A percentile compares a stretch with the other conserved stretches of the same genome.
These are phyloP conservation scores for Anser cygnoides DNA, from an alignment of 2,113 vertebrate genomes.

Conservation along the genomic window DNA sequence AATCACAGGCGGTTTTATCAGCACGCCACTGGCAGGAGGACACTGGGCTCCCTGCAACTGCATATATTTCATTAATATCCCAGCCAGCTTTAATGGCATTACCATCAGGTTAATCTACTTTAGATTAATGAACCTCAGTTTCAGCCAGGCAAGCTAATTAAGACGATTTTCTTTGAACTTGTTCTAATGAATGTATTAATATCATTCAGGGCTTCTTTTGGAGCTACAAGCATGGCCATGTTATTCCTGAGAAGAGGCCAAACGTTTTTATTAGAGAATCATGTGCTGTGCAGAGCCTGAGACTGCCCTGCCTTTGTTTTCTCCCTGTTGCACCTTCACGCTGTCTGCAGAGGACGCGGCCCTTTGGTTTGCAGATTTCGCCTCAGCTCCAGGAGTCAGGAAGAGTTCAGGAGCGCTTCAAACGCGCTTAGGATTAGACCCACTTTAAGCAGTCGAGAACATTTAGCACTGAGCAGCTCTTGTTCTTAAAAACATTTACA, in stretches of 20 bases:
- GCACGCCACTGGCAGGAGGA: neutral
- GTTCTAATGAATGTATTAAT: constrained; percentile 71
- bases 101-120: constrained; percentile 69
- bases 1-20: neutral
- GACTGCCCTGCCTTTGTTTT: constrained; percentile 60
- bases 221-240: constrained; percentile 68
- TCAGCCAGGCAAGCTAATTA: constrained; percentile 75
- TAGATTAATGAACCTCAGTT: constrained; percentile 69
- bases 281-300: constrained; percentile 43
- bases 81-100: constrained; percentile 66
- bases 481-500: neutral
- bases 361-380: constrained; percentile 21
- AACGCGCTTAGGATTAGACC: neutral
- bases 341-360: neutral
- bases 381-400: neutral
- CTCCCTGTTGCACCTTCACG: constrained; percentile 13
- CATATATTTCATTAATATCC: constrained; percentile 63
- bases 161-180: constrained; percentile 73
- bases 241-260: constrained; percentile 71
- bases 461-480: neutral
- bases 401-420: neutral
- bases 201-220: constrained; percentile 63
- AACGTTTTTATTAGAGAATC: constrained; percentile 64
- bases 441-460: neutral
- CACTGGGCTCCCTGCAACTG: constrained; percentile 55